Evolutionary conservation across 2,113 vertebrate species (phyloP).

Genomic region (Xyrauchen texanus): DNA sequence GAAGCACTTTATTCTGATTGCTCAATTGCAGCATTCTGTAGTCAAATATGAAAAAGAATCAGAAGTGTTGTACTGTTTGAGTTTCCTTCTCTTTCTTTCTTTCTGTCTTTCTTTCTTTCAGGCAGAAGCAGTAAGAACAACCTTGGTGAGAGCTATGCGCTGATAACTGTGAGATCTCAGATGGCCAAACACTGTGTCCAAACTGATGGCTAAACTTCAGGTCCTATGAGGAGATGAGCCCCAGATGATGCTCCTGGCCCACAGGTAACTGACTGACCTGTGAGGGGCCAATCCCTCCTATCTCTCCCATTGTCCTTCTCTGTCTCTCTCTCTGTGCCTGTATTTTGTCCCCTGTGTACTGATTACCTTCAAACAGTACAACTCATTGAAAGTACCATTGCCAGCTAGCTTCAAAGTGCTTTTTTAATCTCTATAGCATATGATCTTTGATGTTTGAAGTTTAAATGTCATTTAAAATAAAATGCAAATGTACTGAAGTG

Average conservation of each 20-base stretch:
- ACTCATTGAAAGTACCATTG: neutral
- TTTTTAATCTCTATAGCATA: neutral
- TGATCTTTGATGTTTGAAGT: neutral
- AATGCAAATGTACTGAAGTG: conserved; percentile 23
- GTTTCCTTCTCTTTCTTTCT: neutral
- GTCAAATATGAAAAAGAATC: neutral
- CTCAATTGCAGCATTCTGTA: too few species aligned
- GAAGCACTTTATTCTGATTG: too few species aligned
- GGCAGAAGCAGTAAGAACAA: neutral
- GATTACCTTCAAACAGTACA: conserved; percentile 10
- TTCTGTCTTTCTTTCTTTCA: neutral
- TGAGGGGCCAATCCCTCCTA: neutral
- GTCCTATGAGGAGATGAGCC: conserved; percentile 14
- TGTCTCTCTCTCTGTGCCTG: neutral
- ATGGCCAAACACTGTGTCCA: conserved; percentile 12
- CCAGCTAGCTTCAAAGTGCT: conserved; percentile 15
- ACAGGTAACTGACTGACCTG: conserved; percentile 31
- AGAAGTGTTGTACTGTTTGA: neutral
- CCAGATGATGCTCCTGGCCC: conserved; percentile 8
- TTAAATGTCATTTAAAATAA: conserved; percentile 24
- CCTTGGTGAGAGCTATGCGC: conserved; percentile 7
- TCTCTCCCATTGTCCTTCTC: neutral
- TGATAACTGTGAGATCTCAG: conserved; percentile 22
- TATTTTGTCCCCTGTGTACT: neutral
- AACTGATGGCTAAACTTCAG: too few species aligned